A percentile compares a stretch with the other conserved stretches of the same genome.
These are phyloP conservation scores for Salvelinus namaycush DNA, from an alignment of 2,113 vertebrate species.

Conservation along the genomic window DNA sequence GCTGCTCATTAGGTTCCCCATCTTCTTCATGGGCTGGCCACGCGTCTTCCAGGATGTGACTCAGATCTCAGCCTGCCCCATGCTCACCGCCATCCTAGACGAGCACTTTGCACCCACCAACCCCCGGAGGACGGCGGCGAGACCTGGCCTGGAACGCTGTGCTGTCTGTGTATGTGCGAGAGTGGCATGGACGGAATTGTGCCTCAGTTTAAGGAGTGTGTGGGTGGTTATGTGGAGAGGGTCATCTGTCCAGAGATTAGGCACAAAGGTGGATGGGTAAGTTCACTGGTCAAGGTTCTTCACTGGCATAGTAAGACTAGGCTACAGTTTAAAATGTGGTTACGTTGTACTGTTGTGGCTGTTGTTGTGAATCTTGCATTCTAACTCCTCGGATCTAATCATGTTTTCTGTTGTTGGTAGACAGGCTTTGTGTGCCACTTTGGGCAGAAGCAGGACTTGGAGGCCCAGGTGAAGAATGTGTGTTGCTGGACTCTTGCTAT, in stretches of 20 bases:
- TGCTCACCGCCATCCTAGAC: constrained; percentile 68
- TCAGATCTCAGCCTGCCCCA: constrained; percentile 61
- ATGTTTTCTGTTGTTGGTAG: constrained; percentile 42
- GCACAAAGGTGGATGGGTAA: constrained; percentile 75
- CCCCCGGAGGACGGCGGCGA: constrained; percentile 40
- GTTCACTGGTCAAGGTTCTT: constrained; percentile 19
- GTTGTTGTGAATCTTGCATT: background rate
- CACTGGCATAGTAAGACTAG: background rate
- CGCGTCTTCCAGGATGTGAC: constrained; percentile 73
- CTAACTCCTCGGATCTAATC: background rate
- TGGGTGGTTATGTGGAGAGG: constrained; percentile 73
- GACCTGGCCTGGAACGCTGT: constrained; percentile 74
- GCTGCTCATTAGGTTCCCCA: constrained; percentile 71
- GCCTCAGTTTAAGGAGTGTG: constrained; percentile 64
- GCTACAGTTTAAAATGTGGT: background rate
- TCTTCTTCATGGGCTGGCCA: constrained; percentile 79
- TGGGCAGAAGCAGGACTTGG: constrained; percentile 61
- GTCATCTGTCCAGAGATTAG: constrained; percentile 73
- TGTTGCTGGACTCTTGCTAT: constrained; percentile 64
- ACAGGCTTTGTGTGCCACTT: constrained; percentile 67
- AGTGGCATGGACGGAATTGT: constrained; percentile 61
- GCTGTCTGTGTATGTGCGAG: constrained; percentile 74
- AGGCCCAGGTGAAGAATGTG: constrained; percentile 56
- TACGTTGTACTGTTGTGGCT: background rate
- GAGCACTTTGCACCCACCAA: constrained; percentile 66